A percentile compares a stretch with the other conserved stretches of the same genome.
These are phyloP conservation scores for Gasterosteus aculeatus DNA, from an alignment of 2,113 vertebrate genomes.

Conservation along the genomic window DNA sequence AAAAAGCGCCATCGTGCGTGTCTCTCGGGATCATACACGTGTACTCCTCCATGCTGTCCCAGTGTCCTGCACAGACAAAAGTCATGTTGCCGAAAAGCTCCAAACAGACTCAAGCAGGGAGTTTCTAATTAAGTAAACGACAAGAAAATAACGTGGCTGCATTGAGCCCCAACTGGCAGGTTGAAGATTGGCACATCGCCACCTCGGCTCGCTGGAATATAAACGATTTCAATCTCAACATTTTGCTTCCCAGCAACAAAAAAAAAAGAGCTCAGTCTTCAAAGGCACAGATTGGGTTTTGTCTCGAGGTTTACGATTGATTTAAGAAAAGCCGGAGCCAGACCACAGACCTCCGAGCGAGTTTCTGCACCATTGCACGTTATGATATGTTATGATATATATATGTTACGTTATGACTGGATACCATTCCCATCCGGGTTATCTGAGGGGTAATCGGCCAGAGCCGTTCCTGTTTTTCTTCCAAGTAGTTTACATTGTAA, in stretches of 20 bases:
- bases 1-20: slow-evolving; percentile 97
- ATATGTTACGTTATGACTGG: slow-evolving; percentile 55
- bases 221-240: slow-evolving; percentile 1
- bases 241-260: slow-evolving; percentile 16
- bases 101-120: background rate
- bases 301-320: slow-evolving; percentile 31
- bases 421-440: slow-evolving; percentile 50
- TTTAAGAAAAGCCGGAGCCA: slow-evolving; percentile 48
- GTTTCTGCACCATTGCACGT: slow-evolving; percentile 56
- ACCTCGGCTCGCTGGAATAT: slow-evolving; percentile 10
- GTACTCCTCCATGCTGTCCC: slow-evolving; percentile 99
- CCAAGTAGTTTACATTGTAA: background rate
- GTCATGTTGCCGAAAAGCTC: background rate
- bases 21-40: slow-evolving; percentile 98
- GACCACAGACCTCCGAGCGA: slow-evolving; percentile 34
- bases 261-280: slow-evolving; percentile 14
- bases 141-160: too few relatives aligned
- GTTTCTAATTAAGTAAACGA: background rate
- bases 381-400: slow-evolving; percentile 56
- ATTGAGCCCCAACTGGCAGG: background rate
- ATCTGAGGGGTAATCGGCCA: slow-evolving; percentile 29
- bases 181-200: background rate
- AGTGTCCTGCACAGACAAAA: slow-evolving; percentile 85
- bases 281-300: slow-evolving; percentile 8
- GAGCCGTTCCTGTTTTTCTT: slow-evolving; percentile 12